Percentiles rank a stretch among this genome's conserved stretches.
Conservation (phyloP, 2,113 vertebrate genomes). For the Zosterops pallidus region DNA sequence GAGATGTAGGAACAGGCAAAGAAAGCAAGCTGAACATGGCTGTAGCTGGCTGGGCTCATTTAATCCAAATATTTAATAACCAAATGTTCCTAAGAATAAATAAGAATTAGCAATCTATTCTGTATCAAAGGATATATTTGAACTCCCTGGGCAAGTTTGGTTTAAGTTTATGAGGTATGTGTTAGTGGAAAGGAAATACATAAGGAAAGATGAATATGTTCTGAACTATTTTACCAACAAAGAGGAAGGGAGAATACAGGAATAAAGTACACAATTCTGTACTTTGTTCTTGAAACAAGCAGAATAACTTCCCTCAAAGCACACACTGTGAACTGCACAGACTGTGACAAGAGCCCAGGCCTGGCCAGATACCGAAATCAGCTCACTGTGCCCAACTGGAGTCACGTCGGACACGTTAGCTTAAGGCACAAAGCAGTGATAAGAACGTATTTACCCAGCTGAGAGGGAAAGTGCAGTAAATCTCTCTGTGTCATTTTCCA, state of each 20-base stretch:
- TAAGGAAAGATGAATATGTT: neutral
- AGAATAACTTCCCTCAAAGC: neutral
- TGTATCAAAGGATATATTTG: neutral
- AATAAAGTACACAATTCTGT: neutral
- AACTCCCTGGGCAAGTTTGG: neutral
- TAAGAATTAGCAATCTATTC: neutral
- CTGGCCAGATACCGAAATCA: neutral
- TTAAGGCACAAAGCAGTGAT: neutral
- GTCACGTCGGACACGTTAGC: neutral
- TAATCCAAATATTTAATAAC: slow-evolving; percentile 30
- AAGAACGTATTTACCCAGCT: neutral
- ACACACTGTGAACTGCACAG: neutral
- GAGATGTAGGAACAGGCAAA: neutral
- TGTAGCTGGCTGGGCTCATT: neutral
- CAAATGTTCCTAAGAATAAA: neutral
- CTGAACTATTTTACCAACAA: neutral
- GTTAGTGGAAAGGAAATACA: neutral
- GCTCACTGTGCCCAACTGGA: neutral
- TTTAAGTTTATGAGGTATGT: neutral
- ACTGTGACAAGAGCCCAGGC: neutral
- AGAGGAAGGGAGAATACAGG: neutral
- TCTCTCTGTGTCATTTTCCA: neutral
- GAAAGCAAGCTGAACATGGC: neutral
- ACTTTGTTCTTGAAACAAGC: neutral
- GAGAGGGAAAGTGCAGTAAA: neutral